phyloP scores from a whole-genome alignment of 2,888 invertebrate genomes.

The Leucozona laternaria region DNA sequence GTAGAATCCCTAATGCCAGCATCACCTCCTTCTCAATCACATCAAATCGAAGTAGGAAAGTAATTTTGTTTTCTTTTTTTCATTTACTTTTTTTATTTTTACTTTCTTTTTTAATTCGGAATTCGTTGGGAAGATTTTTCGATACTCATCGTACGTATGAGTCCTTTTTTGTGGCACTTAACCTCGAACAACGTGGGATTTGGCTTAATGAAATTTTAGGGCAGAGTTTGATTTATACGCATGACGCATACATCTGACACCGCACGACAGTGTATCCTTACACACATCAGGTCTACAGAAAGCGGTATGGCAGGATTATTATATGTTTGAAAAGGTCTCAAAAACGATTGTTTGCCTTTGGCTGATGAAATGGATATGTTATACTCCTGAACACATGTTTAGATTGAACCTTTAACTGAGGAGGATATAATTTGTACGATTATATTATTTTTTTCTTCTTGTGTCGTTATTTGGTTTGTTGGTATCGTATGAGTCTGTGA shows the following conservation, averaged over 20 bases:
- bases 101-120: slow-evolving; percentile 62
- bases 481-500: slow-evolving; percentile 54
- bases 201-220: slow-evolving; percentile 73
- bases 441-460: slow-evolving; percentile 32
- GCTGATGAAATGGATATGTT: slow-evolving; percentile 44
- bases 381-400: slow-evolving; percentile 8
- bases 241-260: slow-evolving; percentile 62
- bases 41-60: slow-evolving; percentile 71
- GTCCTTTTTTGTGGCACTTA: slow-evolving; percentile 60
- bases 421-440: slow-evolving; percentile 42
- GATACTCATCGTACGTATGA: slow-evolving; percentile 11
- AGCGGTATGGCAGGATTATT: slow-evolving; percentile 41
- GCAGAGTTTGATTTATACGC: slow-evolving; percentile 70
- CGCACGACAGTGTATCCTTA: slow-evolving; percentile 44
- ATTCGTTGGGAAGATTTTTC: slow-evolving; percentile 55
- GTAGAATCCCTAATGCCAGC: slow-evolving; percentile 6
- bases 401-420: slow-evolving; percentile 10
- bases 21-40: slow-evolving; percentile 49
- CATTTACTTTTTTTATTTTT: slow-evolving; percentile 15
- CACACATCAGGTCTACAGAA: not conserved
- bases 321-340: slow-evolving; percentile 50
- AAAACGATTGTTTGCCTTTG: slow-evolving; percentile 55
- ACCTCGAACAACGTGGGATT: slow-evolving; percentile 66
- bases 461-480: not conserved
- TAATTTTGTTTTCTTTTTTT: slow-evolving; percentile 42